Evolutionary conservation across 2,888 invertebrate genomes (phyloP).

Genomic region (Cantharis nigra): DNA sequence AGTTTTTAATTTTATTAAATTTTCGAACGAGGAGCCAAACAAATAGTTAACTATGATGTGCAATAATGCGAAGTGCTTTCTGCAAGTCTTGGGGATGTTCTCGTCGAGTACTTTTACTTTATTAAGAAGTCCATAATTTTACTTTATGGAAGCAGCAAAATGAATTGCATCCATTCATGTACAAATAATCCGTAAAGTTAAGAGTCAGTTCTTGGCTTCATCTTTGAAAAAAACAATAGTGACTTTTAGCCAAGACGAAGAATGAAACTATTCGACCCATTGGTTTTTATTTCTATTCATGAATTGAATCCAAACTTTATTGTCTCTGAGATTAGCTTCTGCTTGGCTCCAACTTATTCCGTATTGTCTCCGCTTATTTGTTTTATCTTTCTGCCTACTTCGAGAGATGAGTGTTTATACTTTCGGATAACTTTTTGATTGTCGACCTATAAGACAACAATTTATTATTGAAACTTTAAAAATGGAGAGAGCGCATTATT

Average conservation of each 20-base stretch:
- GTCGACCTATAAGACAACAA: conserved; percentile 5
- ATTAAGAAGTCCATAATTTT: conserved; percentile 52
- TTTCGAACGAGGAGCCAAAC: background rate
- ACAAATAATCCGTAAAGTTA: conserved; percentile 50
- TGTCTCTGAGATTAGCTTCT: conserved; percentile 38
- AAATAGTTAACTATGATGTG: background rate
- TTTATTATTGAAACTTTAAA: conserved; percentile 12
- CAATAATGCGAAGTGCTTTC: conserved; percentile 1
- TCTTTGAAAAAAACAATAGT: conserved; percentile 45
- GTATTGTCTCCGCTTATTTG: conserved; percentile 28
- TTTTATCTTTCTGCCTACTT: conserved; percentile 21
- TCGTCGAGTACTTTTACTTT: conserved; percentile 47
- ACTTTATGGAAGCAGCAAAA: conserved; percentile 49
- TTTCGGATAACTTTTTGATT: conserved; percentile 23
- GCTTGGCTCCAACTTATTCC: conserved; percentile 28
- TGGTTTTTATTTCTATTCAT: conserved; percentile 54
- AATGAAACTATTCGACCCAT: conserved; percentile 52
- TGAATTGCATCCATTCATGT: conserved; percentile 52
- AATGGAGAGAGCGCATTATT: background rate
- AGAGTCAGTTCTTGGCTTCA: conserved; percentile 43
- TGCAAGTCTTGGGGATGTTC: conserved; percentile 2
- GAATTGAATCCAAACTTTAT: conserved; percentile 48
- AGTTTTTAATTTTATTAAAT: background rate
- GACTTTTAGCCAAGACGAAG: conserved; percentile 40
- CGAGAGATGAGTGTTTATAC: conserved; percentile 25